Evolutionary conservation across 2,113 vertebrate species (phyloP).

Genomic region (Callithrix jacchus): DNA sequence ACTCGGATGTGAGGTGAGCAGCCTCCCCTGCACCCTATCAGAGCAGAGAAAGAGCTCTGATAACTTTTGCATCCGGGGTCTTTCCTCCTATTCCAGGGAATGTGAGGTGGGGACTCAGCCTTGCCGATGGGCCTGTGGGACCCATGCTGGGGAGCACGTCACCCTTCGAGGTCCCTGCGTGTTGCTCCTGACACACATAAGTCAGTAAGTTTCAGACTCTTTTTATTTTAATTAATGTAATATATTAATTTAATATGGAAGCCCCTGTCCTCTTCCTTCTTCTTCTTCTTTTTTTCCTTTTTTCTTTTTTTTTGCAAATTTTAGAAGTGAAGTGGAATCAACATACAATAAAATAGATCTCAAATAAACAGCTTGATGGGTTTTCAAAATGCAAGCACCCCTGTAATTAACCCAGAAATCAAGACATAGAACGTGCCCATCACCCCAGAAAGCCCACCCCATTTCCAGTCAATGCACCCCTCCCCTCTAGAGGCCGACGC

Average conservation of each 20-base stretch:
- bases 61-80: accelerated
- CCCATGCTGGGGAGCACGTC: no score
- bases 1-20: accelerated
- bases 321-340: neutral
- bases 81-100: neutral
- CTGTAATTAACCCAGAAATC: accelerated
- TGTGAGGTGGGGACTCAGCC: accelerated
- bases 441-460: neutral
- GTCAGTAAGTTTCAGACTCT: neutral
- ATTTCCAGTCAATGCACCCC: accelerated
- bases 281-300: no score
- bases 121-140: accelerated
- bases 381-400: neutral
- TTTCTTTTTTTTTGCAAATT: neutral
- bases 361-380: neutral
- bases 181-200: neutral
- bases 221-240: neutral
- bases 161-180: accelerated
- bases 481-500: accelerated
- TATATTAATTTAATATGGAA: neutral
- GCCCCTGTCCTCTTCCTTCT: neutral
- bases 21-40: accelerated
- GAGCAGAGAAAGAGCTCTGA: neutral
- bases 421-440: accelerated
- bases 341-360: neutral